These are phyloP conservation scores for Trogon melanurus DNA, from an alignment of 2,113 vertebrate species.

Conservation along the genomic window DNA sequence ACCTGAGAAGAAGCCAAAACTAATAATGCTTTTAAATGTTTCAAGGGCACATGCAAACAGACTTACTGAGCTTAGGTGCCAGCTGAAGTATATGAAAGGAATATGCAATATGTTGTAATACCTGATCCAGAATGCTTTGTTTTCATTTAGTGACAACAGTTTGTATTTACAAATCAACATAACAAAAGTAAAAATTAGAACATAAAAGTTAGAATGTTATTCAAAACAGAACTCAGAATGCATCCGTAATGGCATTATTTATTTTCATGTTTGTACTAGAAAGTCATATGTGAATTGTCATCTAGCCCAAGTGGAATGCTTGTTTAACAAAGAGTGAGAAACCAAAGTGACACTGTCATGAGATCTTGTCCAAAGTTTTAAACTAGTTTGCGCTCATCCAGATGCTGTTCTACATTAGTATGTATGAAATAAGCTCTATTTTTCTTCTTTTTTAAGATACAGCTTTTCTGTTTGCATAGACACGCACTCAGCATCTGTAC, in stretches of 20 bases:
- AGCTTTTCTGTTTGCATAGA: neutral
- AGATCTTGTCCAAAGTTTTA: neutral
- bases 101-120: neutral
- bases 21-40: neutral
- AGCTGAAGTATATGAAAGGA: neutral
- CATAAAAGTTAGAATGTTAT: neutral
- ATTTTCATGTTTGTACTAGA: neutral
- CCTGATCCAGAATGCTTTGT: neutral
- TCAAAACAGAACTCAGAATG: neutral
- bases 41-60: neutral
- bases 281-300: neutral
- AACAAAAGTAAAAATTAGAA: neutral
- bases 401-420: neutral
- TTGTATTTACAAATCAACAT: neutral
- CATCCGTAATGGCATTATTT: neutral
- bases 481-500: fast-evolving
- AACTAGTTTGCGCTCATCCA: neutral
- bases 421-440: neutral
- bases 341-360: neutral
- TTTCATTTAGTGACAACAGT: neutral
- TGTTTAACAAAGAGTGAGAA: neutral
- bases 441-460: neutral
- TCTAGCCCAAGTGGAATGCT: neutral
- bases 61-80: neutral
- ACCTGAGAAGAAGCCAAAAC: neutral